Base-by-base conservation (phyloP, 2,888 invertebrate species). In the Syrphus vitripennis region DNA sequence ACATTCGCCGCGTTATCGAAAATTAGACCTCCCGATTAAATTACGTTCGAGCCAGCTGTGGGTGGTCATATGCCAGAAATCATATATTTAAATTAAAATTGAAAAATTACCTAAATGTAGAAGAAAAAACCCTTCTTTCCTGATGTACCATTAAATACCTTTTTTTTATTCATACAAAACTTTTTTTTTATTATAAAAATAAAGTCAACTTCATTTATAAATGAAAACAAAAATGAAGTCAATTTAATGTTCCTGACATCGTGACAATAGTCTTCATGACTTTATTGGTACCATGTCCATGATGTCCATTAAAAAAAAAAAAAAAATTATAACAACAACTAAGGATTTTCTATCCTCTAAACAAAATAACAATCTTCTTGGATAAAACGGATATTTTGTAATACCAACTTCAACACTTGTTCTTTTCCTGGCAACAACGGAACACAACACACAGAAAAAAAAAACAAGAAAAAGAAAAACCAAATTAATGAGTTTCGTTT, bases 401-500 rank as follows among this genome's bases (percentile, higher is more conserved):
- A 42, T 63, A 26, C 63, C 29, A 34, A 63, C 63, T 40, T 61
- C 59, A 61, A 61, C 69, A 69, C 34, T 61, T 61, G 53, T 74
- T 29, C n/a, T 72, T 29, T 53, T 12, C 29, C n/a, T 24, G 9
- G 14, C 7, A 14, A 9, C 12, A 9, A 34, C 6, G 10, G 9
- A 34, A 34, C 9, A 34, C 34, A 34, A 12, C 9, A 34, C 3
- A 29, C 6, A 29, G 6, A 29, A 6, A 9, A 12, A 34, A 34
- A 24, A 14, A 14, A 24, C 1, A 12, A 26, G 16, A 40, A 10
- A 24, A 40, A 24, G 24, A 61, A 61, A 24, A 61, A 40, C 26
- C 16, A 59, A 59, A 77, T 77, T 77, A 82, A 82, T 83, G 83
- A 79, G 78, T 79, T 83, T 74, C 78, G 74, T 70, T 79, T 72